Evolutionary conservation across 2,797 vertebrate species (phyloP).

Genomic region (Xenops minutus): DNA sequence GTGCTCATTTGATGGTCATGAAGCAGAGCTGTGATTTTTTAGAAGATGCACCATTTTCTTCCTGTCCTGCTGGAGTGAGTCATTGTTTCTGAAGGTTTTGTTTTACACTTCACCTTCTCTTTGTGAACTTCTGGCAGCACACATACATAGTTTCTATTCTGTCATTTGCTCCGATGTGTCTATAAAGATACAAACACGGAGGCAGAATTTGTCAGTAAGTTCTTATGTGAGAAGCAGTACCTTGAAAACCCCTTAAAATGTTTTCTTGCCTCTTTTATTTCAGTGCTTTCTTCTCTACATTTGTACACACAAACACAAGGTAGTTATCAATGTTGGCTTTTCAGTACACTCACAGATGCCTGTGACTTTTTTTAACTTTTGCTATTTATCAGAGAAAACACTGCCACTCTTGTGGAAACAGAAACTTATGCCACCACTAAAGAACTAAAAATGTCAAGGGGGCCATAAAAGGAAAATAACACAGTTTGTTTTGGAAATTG

Average conservation of each 20-base stretch:
- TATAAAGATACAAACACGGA: not conserved
- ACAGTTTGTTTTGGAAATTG: constrained; percentile 44
- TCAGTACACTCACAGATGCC: not conserved
- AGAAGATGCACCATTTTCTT: not conserved
- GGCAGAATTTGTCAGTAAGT: not conserved
- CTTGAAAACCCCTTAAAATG: not conserved
- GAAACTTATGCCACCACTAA: not conserved
- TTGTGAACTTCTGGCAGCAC: not conserved
- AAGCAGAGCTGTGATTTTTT: not conserved
- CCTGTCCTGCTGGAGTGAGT: not conserved
- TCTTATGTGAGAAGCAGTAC: not conserved
- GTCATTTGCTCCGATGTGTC: not conserved
- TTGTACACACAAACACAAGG: not conserved
- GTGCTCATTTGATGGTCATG: not conserved
- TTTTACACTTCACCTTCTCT: not conserved
- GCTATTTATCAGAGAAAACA: constrained; percentile 25
- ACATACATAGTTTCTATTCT: not conserved
- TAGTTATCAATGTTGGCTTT: not conserved
- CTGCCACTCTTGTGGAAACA: not conserved
- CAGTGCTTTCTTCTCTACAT: not conserved
- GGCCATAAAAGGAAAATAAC: constrained; percentile 50
- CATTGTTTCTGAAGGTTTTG: not conserved
- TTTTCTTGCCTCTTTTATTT: not conserved
- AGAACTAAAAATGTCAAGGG: constrained; percentile 47
- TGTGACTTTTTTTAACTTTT: not conserved